These are phyloP conservation scores for Papilio aristodemus DNA, from an alignment of 1,140 invertebrate genomes.

Conservation along the genomic window DNA sequence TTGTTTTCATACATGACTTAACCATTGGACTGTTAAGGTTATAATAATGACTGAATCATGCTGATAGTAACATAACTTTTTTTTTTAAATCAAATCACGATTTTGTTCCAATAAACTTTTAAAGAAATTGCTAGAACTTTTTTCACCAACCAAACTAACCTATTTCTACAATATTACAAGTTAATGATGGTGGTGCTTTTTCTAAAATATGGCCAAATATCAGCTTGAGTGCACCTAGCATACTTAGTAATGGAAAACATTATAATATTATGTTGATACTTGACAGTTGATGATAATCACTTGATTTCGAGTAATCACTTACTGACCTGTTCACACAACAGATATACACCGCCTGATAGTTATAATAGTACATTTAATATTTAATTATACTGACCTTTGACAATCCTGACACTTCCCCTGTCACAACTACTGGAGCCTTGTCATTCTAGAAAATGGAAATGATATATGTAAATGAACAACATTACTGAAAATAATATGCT, in stretches of 20 bases:
- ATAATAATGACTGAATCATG: not conserved
- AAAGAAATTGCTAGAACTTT: no score
- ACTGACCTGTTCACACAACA: not conserved
- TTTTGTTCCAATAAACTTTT: no score
- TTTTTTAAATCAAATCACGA: no score
- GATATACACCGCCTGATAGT: not conserved
- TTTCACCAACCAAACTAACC: no score
- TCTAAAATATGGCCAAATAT: no score
- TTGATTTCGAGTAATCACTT: not conserved
- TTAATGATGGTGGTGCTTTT: no score
- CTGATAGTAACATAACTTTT: not conserved
- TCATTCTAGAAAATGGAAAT: slow-evolving; percentile 61
- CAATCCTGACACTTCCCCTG: slow-evolving; percentile 71
- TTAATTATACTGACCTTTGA: slow-evolving; percentile 57
- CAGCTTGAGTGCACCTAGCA: no score
- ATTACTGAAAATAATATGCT: no score
- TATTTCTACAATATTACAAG: no score
- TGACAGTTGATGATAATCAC: no score
- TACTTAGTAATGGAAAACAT: no score
- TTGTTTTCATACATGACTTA: not conserved
- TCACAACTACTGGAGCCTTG: slow-evolving; percentile 63
- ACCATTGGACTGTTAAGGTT: not conserved
- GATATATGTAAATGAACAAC: not conserved
- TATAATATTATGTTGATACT: no score
- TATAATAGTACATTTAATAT: not conserved